Percentiles rank a stretch among this genome's conserved stretches.
Conservation (phyloP, 23 tunicate genomes). For the Botrylloides violaceus region DNA sequence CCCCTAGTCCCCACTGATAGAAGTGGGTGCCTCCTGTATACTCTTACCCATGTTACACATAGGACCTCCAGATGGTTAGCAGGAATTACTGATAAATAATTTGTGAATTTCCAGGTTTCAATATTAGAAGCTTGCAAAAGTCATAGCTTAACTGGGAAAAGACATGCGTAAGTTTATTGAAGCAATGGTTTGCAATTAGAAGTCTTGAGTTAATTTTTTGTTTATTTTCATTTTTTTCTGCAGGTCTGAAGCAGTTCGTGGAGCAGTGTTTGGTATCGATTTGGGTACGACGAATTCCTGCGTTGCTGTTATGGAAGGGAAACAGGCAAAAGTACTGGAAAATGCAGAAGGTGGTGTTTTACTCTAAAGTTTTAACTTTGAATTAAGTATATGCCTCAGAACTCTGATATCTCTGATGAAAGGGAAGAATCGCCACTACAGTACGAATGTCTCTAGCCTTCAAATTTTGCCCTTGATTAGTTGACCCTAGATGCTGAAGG, state of each 20-base stretch:
- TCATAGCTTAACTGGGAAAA: neutral
- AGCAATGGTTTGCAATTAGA: neutral
- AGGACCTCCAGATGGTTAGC: too few relatives aligned
- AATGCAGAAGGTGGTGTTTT: slow-evolving; percentile 77
- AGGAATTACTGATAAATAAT: too few relatives aligned
- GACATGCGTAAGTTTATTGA: slow-evolving; percentile 9
- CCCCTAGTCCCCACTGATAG: too few relatives aligned
- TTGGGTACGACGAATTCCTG: slow-evolving; percentile 96
- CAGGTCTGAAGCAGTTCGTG: slow-evolving; percentile 71
- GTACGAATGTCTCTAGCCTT: too few relatives aligned
- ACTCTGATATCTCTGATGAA: neutral
- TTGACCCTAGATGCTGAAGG: too few relatives aligned
- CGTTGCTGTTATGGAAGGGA: slow-evolving; percentile 98
- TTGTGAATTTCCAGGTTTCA: neutral
- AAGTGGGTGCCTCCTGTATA: too few relatives aligned
- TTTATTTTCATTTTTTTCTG: too few relatives aligned
- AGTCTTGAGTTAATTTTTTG: too few relatives aligned
- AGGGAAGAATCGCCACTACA: too few relatives aligned
- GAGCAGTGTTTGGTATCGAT: slow-evolving; percentile 94
- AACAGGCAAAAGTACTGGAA: slow-evolving; percentile 89
- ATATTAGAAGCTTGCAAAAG: slow-evolving; percentile 8
- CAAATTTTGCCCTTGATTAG: too few relatives aligned
- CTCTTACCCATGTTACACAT: too few relatives aligned
- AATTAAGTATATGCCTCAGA: neutral
- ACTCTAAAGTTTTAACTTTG: too few relatives aligned